Conservation (phyloP, 2,888 invertebrate genomes). For the Taphrorychus bicolor region DNA sequence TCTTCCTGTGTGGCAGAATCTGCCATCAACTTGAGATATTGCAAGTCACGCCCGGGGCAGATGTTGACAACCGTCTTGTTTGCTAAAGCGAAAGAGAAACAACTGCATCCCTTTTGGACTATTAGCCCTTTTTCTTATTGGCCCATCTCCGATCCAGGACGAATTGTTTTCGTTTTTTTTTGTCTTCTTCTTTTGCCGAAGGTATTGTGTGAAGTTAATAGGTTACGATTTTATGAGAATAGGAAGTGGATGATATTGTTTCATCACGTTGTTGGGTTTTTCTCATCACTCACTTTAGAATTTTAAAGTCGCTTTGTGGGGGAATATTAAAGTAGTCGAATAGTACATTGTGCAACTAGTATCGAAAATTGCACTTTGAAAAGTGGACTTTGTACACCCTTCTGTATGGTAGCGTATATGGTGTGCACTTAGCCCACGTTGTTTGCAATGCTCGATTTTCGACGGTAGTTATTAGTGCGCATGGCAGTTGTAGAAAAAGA, state of each 20-base stretch:
- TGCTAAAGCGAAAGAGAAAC: slow-evolving; percentile 35
- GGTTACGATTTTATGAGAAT: slow-evolving; percentile 6
- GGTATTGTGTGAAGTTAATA: slow-evolving; percentile 17
- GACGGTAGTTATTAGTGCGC: no score
- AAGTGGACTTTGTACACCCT: no score
- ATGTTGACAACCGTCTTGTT: slow-evolving; percentile 46
- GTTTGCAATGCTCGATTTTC: no score
- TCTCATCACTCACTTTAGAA: no score
- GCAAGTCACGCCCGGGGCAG: slow-evolving; percentile 57
- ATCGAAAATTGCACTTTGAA: no score
- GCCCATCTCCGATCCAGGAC: slow-evolving; percentile 16
- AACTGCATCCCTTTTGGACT: slow-evolving; percentile 21
- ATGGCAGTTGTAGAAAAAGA: no score
- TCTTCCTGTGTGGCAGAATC: slow-evolving; percentile 37
- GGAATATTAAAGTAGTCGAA: no score
- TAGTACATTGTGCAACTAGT: no score
- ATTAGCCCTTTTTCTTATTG: slow-evolving; percentile 29
- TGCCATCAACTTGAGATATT: slow-evolving; percentile 45
- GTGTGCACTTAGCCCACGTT: no score
- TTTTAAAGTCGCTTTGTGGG: no score
- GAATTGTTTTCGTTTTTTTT: slow-evolving; percentile 35
- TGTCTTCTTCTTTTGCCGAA: slow-evolving; percentile 15
- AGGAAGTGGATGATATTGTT: slow-evolving; percentile 21
- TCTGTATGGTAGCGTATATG: no score
- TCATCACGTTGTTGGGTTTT: slow-evolving; percentile 33